phyloP scores from a whole-genome alignment of 2,888 invertebrate species.

The Mesorhabditis sp. region DNA sequence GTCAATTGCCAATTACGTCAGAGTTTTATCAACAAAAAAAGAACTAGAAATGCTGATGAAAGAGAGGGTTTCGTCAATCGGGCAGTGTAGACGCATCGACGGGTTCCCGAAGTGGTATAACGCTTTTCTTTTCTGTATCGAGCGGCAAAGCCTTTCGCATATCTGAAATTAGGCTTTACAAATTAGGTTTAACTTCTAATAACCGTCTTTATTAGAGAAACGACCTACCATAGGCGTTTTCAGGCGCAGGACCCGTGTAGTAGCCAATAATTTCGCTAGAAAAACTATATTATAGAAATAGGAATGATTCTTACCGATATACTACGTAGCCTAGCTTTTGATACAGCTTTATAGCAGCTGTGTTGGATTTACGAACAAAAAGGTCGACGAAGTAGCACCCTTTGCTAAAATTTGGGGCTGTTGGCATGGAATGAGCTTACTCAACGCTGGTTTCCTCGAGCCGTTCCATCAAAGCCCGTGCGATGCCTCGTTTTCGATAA shows the following conservation, averaged over 20 bases:
- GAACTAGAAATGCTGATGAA: neutral
- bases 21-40: too few relatives aligned
- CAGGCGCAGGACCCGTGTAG: slow-evolving; percentile 94
- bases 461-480: neutral
- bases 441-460: neutral
- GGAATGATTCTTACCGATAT: neutral
- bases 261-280: slow-evolving; percentile 94
- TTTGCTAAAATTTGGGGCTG: slow-evolving; percentile 71
- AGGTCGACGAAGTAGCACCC: slow-evolving; percentile 93
- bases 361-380: slow-evolving; percentile 94
- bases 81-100: slow-evolving; percentile 63
- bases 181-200: neutral
- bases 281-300: slow-evolving; percentile 58
- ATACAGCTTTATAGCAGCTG: slow-evolving; percentile 96
- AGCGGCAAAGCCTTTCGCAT: slow-evolving; percentile 95
- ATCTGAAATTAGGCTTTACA: slow-evolving; percentile 67
- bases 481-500: slow-evolving; percentile 1
- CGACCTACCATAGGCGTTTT: slow-evolving; percentile 87
- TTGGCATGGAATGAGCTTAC: too few relatives aligned
- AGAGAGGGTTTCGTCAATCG: neutral
- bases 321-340: slow-evolving; percentile 62
- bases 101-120: slow-evolving; percentile 86
- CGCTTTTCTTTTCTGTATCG: slow-evolving; percentile 84
- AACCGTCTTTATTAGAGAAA: neutral
- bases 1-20: too few relatives aligned